Base-by-base conservation (phyloP, 2,797 vertebrate genomes). In the Microtus agrestis region DNA sequence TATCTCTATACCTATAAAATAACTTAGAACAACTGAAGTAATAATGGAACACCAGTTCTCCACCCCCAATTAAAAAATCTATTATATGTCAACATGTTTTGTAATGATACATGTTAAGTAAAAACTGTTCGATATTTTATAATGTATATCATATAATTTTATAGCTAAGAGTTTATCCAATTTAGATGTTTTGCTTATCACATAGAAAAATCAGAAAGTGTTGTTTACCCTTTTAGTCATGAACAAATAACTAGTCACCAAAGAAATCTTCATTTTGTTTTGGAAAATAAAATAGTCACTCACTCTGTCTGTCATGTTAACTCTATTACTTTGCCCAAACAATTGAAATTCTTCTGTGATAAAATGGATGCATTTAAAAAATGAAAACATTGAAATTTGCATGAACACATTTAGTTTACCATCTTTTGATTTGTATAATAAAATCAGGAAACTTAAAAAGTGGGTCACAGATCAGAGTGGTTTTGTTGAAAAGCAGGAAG, bases 401-500 rank as follows among this genome's bases (percentile, higher is more conserved):
- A 92, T n/a, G 46, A 94, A 48, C 19, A 84, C 21, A 34, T 91
- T 89, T 81, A 87, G 2, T 86, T 91, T 92, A 74, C 56, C 1
- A 48, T 87, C 5, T 91, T 92, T 91, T 76, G 71, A 7, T 12
- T 93, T 93, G 31, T 65, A 93, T 89, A 95, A 91, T 89, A 87
- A 87, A 93, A 96, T 56, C 59, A 61, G 67, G 29, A 89, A 67
- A 73, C 21, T 17, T 78, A 88, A 29, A 56, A 63, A 48, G 14
- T 12, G 14, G 51, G 34, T 91, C n/a, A 89, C 4, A 94, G 37
- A 59, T 29, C 11, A 92, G 40, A 78, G 51, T 17, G 61, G 31
- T 87, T 86, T 85, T 93, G 37, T 65, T 12, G 31, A 59, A 91
- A 59, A 31, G n/a, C 29, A 87, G 23, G 37, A 84, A 65, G 63